Evolutionary conservation across 2,888 invertebrate species (phyloP), one percentile per base, ranked within the genome.

Genomic region (Aethes cnicana): DNA sequence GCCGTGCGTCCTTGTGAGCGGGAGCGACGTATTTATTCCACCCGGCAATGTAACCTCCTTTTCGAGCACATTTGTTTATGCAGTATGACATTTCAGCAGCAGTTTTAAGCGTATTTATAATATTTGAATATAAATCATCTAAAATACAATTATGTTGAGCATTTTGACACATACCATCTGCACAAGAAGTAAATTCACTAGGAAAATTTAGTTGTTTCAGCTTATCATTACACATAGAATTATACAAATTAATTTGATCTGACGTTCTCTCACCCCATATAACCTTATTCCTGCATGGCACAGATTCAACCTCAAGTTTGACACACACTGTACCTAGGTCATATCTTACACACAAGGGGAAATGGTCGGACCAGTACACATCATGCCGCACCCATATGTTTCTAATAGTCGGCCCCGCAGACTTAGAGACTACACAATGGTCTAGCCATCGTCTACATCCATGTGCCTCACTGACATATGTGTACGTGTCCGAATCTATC

Each of bases 1-100:
- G 7, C 9, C 42, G 28, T 3, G 42, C 42, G n/a, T 28, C 42
- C 42, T 20, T 42, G 20, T 42, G 42, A n/a, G 9, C 26, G 17
- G 3, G 21, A 9, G 9, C 35, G n/a, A 7, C 46, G 26, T 23
- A 46, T 12, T 14, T 52, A 37, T 11, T 44, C 32, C 36, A 53
- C 2, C 36, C 35, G 2, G 18, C 18, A 11, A 32, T 32, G 5
- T 32, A 5, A 14, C 14, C 32, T 4, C 12, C 9, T 26, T 9
- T 26, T n/a, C n/a, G n/a, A n/a, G n/a, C n/a, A n/a, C n/a, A n/a
- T n/a, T n/a, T n/a, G n/a, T n/a, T n/a, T n/a, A n/a, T n/a, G n/a
- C n/a, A n/a, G n/a, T n/a, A n/a, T n/a, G n/a, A n/a, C n/a, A n/a
- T n/a, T n/a, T n/a, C n/a, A n/a, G n/a, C n/a, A 9, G 11, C 7